phyloP scores from a whole-genome alignment of 2,888 invertebrate species.

The Ametastegia equiseti region DNA sequence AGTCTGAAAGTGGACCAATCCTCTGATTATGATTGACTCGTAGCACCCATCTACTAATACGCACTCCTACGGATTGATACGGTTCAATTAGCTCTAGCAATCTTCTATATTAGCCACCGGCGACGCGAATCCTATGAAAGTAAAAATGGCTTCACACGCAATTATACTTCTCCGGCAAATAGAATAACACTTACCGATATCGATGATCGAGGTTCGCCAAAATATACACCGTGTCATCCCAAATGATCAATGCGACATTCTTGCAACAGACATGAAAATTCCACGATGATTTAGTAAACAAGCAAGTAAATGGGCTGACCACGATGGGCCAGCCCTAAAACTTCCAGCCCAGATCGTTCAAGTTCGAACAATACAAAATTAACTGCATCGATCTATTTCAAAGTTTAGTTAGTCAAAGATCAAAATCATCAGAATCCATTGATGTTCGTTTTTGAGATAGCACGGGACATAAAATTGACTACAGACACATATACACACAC shows the following conservation, averaged over 20 bases:
- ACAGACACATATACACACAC: no score
- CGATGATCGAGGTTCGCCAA: not conserved
- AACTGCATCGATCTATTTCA: no score
- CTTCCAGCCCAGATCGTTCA: no score
- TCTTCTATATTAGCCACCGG: not conserved
- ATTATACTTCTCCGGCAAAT: not conserved
- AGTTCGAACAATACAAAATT: no score
- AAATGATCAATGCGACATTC: not conserved
- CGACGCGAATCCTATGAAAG: slow-evolving; percentile 21
- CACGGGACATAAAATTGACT: no score
- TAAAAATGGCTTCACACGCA: slow-evolving; percentile 37
- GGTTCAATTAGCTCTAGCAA: slow-evolving; percentile 17
- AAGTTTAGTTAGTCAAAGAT: no score
- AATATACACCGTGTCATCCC: not conserved
- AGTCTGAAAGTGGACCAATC: slow-evolving; percentile 3
- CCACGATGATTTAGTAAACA: no score
- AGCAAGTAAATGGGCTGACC: no score
- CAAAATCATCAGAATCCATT: no score
- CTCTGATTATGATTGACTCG: slow-evolving; percentile 10
- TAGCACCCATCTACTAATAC: not conserved
- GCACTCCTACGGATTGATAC: slow-evolving; percentile 22
- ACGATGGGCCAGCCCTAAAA: no score
- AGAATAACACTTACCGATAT: slow-evolving; percentile 6
- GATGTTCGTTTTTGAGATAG: no score
- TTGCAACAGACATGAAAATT: not conserved